These are phyloP conservation scores for Pristionchus japonicus DNA, from an alignment of 2,888 invertebrate genomes.

Conservation along the genomic window DNA sequence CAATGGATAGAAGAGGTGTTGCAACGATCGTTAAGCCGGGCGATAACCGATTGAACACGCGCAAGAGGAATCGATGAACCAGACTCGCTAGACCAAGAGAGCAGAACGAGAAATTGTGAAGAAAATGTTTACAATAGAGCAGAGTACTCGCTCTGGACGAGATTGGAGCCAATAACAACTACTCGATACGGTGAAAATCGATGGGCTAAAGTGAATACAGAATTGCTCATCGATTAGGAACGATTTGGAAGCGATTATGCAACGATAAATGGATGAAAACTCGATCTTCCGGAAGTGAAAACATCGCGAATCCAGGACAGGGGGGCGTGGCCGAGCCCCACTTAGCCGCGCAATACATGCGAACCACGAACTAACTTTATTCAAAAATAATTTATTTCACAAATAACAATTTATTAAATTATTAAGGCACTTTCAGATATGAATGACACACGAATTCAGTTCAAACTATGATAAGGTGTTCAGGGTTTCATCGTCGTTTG, in stretches of 20 bases:
- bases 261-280: background rate
- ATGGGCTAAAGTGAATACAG: background rate
- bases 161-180: background rate
- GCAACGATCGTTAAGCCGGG: conserved; percentile 13
- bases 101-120: background rate
- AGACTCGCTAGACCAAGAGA: background rate
- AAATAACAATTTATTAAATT: background rate
- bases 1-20: background rate
- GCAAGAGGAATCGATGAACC: background rate
- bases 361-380: background rate
- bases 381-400: background rate
- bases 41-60: background rate
- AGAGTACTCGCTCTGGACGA: background rate
- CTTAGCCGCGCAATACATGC: background rate
- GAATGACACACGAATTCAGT: background rate
- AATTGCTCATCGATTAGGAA: background rate
- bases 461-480: background rate
- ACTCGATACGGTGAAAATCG: background rate
- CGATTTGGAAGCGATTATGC: background rate
- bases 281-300: background rate
- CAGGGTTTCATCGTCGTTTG: background rate
- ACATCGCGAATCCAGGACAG: background rate
- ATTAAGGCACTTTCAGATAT: conserved; percentile 2
- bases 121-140: conserved; percentile 5
- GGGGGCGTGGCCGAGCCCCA: background rate